Percentiles rank a stretch among this genome's conserved stretches.
Evolutionary conservation across 2,888 invertebrate genomes (phyloP).

Genomic region (Phorcus lineatus): DNA sequence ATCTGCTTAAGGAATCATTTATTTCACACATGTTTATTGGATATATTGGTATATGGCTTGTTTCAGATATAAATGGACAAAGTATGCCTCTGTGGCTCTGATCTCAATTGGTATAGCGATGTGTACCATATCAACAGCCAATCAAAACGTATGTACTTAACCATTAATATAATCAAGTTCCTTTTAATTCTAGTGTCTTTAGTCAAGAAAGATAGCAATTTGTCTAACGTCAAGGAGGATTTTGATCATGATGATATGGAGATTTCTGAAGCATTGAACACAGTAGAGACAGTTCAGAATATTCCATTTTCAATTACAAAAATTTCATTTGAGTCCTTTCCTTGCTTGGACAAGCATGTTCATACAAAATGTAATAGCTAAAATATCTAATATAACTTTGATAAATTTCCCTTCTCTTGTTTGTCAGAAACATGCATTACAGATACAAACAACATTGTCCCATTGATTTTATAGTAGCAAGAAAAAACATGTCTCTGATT

Average conservation of each 20-base stretch:
- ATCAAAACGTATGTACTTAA: conserved; percentile 46
- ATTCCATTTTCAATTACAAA: too few species aligned
- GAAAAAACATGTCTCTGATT: too few species aligned
- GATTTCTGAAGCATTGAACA: background rate
- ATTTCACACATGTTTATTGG: background rate
- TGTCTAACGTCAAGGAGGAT: background rate
- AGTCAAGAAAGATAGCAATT: background rate
- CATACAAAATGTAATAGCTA: too few species aligned
- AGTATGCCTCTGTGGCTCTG: conserved; percentile 93
- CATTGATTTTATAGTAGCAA: too few species aligned
- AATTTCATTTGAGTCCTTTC: too few species aligned
- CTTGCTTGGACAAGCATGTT: too few species aligned
- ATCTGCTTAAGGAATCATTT: background rate
- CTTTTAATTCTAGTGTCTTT: background rate
- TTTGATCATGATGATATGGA: background rate
- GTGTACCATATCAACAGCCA: conserved; percentile 89
- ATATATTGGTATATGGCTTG: conserved; percentile 6
- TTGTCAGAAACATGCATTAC: too few species aligned
- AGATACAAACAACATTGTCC: too few species aligned
- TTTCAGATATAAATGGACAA: conserved; percentile 83
- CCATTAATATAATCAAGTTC: background rate
- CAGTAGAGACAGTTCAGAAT: background rate
- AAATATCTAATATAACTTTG: too few species aligned
- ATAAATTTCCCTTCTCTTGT: too few species aligned
- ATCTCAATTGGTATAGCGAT: conserved; percentile 94